phyloP scores from a whole-genome alignment of 2,888 invertebrate species.

The Hypena proboscidalis region DNA sequence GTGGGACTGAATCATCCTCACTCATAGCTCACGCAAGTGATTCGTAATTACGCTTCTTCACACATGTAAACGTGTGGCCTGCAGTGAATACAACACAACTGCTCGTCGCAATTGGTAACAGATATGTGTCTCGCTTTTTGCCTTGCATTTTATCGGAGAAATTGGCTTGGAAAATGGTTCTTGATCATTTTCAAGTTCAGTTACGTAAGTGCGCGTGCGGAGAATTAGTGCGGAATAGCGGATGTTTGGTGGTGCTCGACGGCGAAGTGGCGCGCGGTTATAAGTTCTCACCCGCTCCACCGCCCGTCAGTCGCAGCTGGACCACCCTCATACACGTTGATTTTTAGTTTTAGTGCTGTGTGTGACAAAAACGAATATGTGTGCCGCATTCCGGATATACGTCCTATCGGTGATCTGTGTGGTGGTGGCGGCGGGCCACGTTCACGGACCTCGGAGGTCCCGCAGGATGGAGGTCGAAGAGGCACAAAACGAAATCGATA shows the following conservation, averaged over 20 bases:
- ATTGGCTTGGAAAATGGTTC: slow-evolving; percentile 85
- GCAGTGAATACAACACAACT: slow-evolving; percentile 49
- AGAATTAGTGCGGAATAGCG: slow-evolving; percentile 86
- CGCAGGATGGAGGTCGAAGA: slow-evolving; percentile 76
- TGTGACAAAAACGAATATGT: slow-evolving; percentile 73
- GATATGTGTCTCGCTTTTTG: slow-evolving; percentile 79
- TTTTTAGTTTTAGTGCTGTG: slow-evolving; percentile 75
- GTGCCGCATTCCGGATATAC: slow-evolving; percentile 78
- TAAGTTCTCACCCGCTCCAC: slow-evolving; percentile 77
- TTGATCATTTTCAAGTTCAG: slow-evolving; percentile 85
- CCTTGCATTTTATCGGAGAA: slow-evolving; percentile 84
- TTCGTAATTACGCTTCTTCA: slow-evolving; percentile 65
- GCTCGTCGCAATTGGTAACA: slow-evolving; percentile 64
- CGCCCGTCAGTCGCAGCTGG: slow-evolving; percentile 76
- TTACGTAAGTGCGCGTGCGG: slow-evolving; percentile 84
- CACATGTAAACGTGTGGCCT: slow-evolving; percentile 49
- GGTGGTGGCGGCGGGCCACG: slow-evolving; percentile 70
- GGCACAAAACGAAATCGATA: slow-evolving; percentile 78
- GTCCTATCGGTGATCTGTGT: slow-evolving; percentile 75
- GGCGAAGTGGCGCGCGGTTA: slow-evolving; percentile 80
- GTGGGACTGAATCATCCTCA: slow-evolving; percentile 62
- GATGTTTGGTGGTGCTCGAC: slow-evolving; percentile 83
- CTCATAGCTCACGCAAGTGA: slow-evolving; percentile 62
- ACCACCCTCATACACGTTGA: slow-evolving; percentile 76
- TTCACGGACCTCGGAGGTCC: slow-evolving; percentile 75